Conservation (phyloP, 2,888 invertebrate genomes). For the Seira musarum region DNA sequence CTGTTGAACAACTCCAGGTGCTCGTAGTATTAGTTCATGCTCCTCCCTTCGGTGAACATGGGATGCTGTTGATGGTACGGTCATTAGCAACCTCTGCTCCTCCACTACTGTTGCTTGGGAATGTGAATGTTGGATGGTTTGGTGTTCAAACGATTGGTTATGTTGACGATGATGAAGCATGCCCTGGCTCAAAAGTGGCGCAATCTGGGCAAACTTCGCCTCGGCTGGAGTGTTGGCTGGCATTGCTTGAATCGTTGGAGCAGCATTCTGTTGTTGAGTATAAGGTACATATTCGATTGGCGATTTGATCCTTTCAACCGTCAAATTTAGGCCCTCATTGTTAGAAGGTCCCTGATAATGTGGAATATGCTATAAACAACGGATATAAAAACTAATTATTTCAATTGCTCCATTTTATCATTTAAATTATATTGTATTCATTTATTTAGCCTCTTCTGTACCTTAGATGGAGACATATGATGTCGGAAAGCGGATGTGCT, state of each 20-base stretch:
- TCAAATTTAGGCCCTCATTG: conserved; percentile 68
- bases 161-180: conserved; percentile 59
- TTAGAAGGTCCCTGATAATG: conserved; percentile 56
- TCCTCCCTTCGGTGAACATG: conserved; percentile 44
- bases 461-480: conserved; percentile 65
- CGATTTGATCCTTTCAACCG: conserved; percentile 67
- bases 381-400: no score
- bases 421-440: no score
- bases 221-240: conserved; percentile 64
- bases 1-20: conserved; percentile 57
- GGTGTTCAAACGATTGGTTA: conserved; percentile 24
- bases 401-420: no score
- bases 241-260: conserved; percentile 27
- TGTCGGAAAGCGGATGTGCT: conserved; percentile 57
- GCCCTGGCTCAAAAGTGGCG: conserved; percentile 65
- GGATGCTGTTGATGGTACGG: conserved; percentile 39
- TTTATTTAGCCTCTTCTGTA: no score
- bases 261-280: conserved; percentile 23
- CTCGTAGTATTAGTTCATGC: conserved; percentile 48
- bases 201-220: conserved; percentile 68
- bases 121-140: conserved; percentile 13
- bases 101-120: conserved; percentile 56
- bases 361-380: neutral
- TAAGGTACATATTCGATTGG: conserved; percentile 61
- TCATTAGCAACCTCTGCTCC: conserved; percentile 58